Base-by-base conservation (phyloP, 2,113 vertebrate species). In the Colaptes auratus region DNA sequence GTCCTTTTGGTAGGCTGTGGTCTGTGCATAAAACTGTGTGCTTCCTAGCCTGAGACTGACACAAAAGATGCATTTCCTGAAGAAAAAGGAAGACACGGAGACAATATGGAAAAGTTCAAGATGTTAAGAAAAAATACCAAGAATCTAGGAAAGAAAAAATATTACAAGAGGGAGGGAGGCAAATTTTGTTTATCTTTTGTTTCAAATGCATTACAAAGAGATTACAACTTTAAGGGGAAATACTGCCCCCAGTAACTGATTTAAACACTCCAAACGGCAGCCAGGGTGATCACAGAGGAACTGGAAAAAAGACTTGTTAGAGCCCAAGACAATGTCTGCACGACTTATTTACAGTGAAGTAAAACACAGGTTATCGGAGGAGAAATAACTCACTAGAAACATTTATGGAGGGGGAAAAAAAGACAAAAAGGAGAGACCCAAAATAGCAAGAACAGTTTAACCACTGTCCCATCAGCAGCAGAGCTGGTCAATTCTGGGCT, bases 331-430 rank as follows among this genome's bases (percentile, higher is more conserved):
- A 86, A 72, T 6, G 20, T 71, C 63, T 48, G 74, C 72, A 14
- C 30, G 28, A 17, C 27, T 82, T 89, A 58, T 74, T 80, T 84
- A 53, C n/a, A 79, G 39, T 31, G 35, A 78, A 84, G 70, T 74
- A 92, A 92, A 95, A 71, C 52, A 88, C 36, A 82, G 72, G 89
- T 71, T 92, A 89, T 55, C n/a, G 16, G 46, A 79, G 6, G 30
- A 83, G 88, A 74, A 90, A 82, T 78, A 95, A 76, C 35, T 86
- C 44, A 61, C 60, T 59, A 53, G 35, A 9, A 35, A 0, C 1
- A 58, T 36, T 81, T 48, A 56, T 9, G 74, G 39, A 39, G 39
- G 39, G 39, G 35, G 59, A 79, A 76, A 39, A 65, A 63, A 20
- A 60, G 39, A 12, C 39, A 39, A 77, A 74, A 66, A 31, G n/a